phyloP scores from a whole-genome alignment of 64 coral and sea anemone genomes.

The Actinia equina region DNA sequence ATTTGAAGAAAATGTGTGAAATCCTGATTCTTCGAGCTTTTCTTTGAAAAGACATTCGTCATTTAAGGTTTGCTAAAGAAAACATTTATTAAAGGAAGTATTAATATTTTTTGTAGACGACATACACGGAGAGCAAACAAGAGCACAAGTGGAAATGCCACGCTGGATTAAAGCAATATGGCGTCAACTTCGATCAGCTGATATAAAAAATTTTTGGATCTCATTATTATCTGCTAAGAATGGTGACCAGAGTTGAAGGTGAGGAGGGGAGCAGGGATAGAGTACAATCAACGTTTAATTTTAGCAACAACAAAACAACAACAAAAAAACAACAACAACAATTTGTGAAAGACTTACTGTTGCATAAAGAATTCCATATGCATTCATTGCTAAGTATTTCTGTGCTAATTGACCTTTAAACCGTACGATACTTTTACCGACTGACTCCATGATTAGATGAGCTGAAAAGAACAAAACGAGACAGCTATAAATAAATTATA shows the following conservation, averaged over 20 bases:
- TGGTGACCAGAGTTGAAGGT: too few species aligned
- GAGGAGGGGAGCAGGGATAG: too few species aligned
- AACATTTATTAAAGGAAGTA: not conserved
- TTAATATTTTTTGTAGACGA: too few species aligned
- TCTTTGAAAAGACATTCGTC: conserved; percentile 89
- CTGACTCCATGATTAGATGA: conserved; percentile 62
- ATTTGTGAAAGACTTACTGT: conserved; percentile 42
- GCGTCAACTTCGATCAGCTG: too few species aligned
- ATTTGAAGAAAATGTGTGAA: conserved; percentile 69
- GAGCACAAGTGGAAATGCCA: too few species aligned
- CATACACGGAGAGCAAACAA: too few species aligned
- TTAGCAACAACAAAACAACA: too few species aligned
- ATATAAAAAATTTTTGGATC: too few species aligned
- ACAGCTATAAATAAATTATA: not conserved
- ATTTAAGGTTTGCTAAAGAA: conserved; percentile 27
- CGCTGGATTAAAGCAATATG: too few species aligned
- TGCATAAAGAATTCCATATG: conserved; percentile 45
- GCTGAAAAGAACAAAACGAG: conserved; percentile 30
- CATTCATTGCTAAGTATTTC: conserved; percentile 70
- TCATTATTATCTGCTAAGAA: too few species aligned
- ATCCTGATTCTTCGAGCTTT: conserved; percentile 56
- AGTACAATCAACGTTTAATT: too few species aligned
- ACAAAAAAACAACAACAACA: too few species aligned
- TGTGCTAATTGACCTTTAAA: conserved; percentile 45
- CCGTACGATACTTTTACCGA: conserved; percentile 61